phyloP scores from a whole-genome alignment of 2,888 invertebrate species.

The Gari tellinella region DNA sequence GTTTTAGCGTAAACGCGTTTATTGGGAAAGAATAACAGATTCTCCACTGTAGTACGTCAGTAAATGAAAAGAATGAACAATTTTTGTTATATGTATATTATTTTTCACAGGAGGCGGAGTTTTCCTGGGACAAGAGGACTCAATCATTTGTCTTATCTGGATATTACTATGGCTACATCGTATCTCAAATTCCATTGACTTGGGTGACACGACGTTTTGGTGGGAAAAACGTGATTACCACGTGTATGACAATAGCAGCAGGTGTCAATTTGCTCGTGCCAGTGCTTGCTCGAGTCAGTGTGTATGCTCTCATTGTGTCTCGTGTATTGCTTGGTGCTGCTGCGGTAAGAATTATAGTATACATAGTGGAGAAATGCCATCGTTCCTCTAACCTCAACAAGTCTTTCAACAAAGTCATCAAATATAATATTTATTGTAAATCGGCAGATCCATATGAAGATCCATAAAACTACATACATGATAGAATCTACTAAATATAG shows the following conservation, averaged over 20 bases:
- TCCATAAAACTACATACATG: too few relatives aligned
- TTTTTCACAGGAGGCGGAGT: constrained; percentile 44
- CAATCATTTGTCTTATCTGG: constrained; percentile 68
- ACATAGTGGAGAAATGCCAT: too few relatives aligned
- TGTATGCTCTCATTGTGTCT: constrained; percentile 67
- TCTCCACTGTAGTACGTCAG: neutral
- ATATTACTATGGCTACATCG: constrained; percentile 74
- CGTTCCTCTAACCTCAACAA: too few relatives aligned
- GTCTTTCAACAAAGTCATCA: too few relatives aligned
- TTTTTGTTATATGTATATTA: neutral
- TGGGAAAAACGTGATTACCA: constrained; percentile 80
- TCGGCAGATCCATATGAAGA: too few relatives aligned
- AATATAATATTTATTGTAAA: too few relatives aligned
- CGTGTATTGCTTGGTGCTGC: constrained; percentile 74
- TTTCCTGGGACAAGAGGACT: constrained; percentile 67
- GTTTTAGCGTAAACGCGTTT: too few relatives aligned
- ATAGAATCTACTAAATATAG: too few relatives aligned
- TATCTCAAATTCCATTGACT: constrained; percentile 69
- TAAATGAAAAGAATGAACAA: neutral
- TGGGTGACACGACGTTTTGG: constrained; percentile 72
- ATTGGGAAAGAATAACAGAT: neutral
- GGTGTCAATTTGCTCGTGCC: constrained; percentile 76
- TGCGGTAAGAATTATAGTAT: constrained; percentile 60
- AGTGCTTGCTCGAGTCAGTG: constrained; percentile 68
- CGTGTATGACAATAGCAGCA: constrained; percentile 75